Evolutionary conservation across 2,888 invertebrate species (phyloP).

Genomic region (Xestia sexstrigata): DNA sequence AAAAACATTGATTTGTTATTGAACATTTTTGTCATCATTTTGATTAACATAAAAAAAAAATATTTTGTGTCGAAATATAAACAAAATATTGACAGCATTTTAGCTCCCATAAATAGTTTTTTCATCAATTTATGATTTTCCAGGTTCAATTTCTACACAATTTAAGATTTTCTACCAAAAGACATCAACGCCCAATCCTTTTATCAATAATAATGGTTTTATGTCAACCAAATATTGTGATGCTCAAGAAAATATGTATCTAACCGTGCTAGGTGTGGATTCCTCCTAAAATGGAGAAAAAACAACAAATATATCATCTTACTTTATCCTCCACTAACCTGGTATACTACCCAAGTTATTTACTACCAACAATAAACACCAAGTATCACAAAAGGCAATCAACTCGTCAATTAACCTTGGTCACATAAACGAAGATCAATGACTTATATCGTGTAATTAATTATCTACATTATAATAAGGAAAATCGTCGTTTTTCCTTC

Average conservation of each 20-base stretch:
- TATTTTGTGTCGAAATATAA: neutral
- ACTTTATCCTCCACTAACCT: neutral
- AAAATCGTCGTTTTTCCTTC: conserved; percentile 47
- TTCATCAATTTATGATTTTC: neutral
- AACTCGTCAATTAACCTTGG: conserved; percentile 31
- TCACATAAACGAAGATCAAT: conserved; percentile 32
- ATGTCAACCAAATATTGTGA: neutral
- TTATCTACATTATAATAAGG: conserved; percentile 24
- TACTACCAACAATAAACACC: neutral
- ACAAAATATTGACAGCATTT: neutral
- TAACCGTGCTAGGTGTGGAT: neutral
- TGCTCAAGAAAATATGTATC: neutral
- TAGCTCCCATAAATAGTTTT: neutral
- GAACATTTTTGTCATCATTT: too few relatives aligned
- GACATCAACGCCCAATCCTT: neutral
- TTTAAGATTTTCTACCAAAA: neutral
- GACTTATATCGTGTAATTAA: conserved; percentile 39
- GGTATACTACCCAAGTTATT: neutral
- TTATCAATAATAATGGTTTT: neutral
- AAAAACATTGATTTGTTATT: too few relatives aligned
- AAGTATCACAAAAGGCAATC: conserved; percentile 15
- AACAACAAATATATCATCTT: neutral
- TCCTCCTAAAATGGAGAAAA: neutral
- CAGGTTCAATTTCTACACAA: neutral
- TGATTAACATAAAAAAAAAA: too few relatives aligned